A percentile compares a stretch with the other conserved stretches of the same genome.
Conservation (phyloP, 2,888 invertebrate genomes). For the Morinoia aosen region DNA sequence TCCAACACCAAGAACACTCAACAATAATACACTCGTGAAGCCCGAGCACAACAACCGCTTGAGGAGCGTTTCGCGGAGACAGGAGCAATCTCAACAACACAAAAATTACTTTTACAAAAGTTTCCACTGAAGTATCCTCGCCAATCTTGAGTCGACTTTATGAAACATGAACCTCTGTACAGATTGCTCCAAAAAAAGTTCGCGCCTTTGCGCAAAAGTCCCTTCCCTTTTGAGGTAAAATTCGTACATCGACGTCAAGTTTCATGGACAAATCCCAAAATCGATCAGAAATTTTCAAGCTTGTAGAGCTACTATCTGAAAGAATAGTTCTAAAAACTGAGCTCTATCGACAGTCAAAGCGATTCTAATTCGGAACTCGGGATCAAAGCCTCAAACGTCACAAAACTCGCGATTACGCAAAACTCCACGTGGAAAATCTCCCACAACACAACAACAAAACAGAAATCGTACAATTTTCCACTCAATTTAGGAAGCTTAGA, state of each 20-base stretch:
- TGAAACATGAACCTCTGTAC: background rate
- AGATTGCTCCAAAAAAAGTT: background rate
- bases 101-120: background rate
- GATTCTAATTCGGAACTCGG: background rate
- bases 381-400: slow-evolving; percentile 6
- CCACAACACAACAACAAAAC: slow-evolving; percentile 44
- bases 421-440: background rate
- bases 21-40: background rate
- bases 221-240: background rate
- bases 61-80: background rate
- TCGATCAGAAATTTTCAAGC: background rate
- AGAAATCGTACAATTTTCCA: slow-evolving; percentile 53
- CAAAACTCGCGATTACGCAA: background rate
- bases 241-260: background rate
- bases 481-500: slow-evolving; percentile 22
- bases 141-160: background rate
- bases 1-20: too few relatives aligned
- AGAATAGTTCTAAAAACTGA: background rate
- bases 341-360: background rate
- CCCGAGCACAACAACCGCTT: background rate
- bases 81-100: background rate
- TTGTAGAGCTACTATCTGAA: background rate
- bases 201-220: background rate
- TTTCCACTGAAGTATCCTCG: background rate
- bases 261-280: background rate